Evolutionary conservation across 1,140 invertebrate genomes (phyloP).

Genomic region (Aphis gossypii): DNA sequence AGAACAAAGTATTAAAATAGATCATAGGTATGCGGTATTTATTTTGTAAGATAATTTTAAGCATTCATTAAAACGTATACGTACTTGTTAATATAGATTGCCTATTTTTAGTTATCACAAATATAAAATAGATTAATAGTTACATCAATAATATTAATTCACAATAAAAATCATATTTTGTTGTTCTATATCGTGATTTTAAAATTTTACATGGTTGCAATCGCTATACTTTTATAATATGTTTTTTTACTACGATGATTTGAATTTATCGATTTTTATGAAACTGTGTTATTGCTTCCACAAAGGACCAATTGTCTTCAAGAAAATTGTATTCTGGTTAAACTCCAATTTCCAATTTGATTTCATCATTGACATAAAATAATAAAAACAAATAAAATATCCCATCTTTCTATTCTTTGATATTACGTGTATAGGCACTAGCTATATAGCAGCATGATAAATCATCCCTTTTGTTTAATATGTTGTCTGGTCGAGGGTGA

Average conservation of each 20-base stretch:
- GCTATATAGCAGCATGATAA: slow-evolving; percentile 15
- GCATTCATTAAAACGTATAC: too few species aligned
- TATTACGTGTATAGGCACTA: not conserved
- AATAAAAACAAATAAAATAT: slow-evolving; percentile 40
- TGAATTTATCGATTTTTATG: not conserved
- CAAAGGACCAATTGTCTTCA: not conserved
- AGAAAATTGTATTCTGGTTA: not conserved
- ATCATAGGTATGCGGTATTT: too few species aligned
- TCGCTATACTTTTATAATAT: not conserved
- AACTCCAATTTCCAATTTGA: slow-evolving; percentile 26
- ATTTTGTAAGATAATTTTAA: too few species aligned
- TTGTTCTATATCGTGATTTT: not conserved
- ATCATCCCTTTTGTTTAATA: slow-evolving; percentile 49
- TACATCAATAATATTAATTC: not conserved
- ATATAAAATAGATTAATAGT: not conserved
- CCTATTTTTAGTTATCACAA: not conserved
- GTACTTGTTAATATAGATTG: too few species aligned
- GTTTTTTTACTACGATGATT: not conserved
- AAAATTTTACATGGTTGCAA: not conserved
- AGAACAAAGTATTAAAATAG: not conserved
- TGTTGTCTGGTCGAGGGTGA: slow-evolving; percentile 19
- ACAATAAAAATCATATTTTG: not conserved
- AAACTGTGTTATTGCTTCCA: not conserved
- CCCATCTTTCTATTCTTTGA: not conserved
- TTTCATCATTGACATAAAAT: slow-evolving; percentile 10